Evolutionary conservation across 2,113 vertebrate genomes (phyloP).

Genomic region (Dinomys branickii): DNA sequence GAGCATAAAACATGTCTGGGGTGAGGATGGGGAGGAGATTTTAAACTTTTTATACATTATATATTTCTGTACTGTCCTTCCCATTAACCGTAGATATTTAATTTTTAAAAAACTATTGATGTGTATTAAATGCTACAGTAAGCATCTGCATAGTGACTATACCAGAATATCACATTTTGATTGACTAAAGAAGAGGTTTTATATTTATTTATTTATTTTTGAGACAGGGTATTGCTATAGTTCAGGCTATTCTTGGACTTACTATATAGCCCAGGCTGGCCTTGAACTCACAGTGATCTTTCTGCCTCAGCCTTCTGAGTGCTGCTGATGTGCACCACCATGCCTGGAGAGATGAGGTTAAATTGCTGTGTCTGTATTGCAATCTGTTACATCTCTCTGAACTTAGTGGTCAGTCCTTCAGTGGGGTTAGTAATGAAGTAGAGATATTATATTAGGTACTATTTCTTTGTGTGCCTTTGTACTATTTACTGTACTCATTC

Average conservation of each 20-base stretch:
- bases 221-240: background rate
- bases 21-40: background rate
- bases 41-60: conserved; percentile 30
- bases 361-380: background rate
- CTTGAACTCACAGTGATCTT: background rate
- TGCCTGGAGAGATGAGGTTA: background rate
- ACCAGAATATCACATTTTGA: conserved; percentile 42
- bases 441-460: background rate
- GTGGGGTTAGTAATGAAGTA: conserved; percentile 2
- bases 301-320: background rate
- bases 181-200: background rate
- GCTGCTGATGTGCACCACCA: background rate
- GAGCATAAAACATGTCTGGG: background rate
- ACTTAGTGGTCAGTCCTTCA: background rate
- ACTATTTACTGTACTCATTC: conserved; percentile 28
- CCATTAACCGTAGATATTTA: background rate
- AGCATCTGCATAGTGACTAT: conserved; percentile 3
- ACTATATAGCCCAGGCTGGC: background rate
- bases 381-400: conserved; percentile 6
- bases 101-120: conserved; percentile 24
- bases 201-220: background rate
- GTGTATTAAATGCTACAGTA: background rate
- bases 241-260: background rate
- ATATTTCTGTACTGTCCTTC: conserved; percentile 14
- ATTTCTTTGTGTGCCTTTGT: conserved; percentile 48